Conservation (phyloP, 1,140 invertebrate species). For the Acromyrmex echinatior region DNA sequence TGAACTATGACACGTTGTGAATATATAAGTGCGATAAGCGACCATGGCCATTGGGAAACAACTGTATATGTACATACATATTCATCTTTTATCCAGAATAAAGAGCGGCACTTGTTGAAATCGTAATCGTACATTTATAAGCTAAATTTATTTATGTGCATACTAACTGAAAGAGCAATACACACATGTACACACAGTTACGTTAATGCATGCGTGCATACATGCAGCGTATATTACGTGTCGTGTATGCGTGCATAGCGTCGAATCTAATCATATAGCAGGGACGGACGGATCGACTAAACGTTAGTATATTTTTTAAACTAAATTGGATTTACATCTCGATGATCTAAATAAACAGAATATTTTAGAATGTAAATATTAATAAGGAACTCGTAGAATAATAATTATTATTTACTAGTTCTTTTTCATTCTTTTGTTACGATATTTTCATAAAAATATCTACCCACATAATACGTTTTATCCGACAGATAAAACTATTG, state of each 20-base stretch:
- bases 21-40: neutral
- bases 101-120: slow-evolving; percentile 64
- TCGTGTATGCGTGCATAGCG: neutral
- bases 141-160: slow-evolving; percentile 72
- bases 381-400: neutral
- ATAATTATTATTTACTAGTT: neutral
- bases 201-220: slow-evolving; percentile 23
- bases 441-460: neutral
- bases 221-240: slow-evolving; percentile 12
- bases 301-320: neutral
- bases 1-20: slow-evolving; percentile 52
- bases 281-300: slow-evolving; percentile 19
- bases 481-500: no score
- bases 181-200: slow-evolving; percentile 61
- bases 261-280: slow-evolving; percentile 55
- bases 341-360: neutral
- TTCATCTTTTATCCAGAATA: slow-evolving; percentile 22
- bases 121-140: slow-evolving; percentile 61
- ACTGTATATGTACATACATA: neutral
- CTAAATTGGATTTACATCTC: neutral
- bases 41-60: neutral
- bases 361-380: neutral
- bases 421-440: neutral
- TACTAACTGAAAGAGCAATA: slow-evolving; percentile 73
- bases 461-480: no score